Base-by-base conservation (phyloP, 2,113 vertebrate genomes). In the Calcarius ornatus region DNA sequence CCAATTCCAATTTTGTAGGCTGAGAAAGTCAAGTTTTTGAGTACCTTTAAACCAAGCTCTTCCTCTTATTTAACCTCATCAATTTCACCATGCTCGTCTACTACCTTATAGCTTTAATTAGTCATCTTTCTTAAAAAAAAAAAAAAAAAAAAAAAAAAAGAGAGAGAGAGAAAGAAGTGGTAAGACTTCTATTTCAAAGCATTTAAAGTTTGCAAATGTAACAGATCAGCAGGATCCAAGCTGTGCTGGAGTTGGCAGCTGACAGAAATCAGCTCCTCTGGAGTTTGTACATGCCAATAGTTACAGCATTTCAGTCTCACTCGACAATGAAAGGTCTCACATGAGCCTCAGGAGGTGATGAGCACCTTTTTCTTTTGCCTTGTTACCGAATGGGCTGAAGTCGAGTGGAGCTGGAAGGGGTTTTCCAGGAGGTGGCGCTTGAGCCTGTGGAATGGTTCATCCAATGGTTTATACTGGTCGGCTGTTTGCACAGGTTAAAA, bases 401-500 rank as follows among this genome's bases (percentile, higher is more conserved):
- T 42, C 33, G 47, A 45, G 7, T n/a, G 60, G 86, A 81, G 25
- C 33, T 25, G 70, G 11, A 42, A 30, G 11, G 42, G 12, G 3
- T 53, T 91, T 92, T 71, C 97, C 97, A 96, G 97, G 90, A 97
- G 96, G 60, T 96, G 97, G 97, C 97, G 95, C 96, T 85, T 95
- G 81, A 94, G 90, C 31, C 78, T 92, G 9, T 28, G 22, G 15
- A 35, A 59, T 59, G n/a, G 56, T 25, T 24, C 35, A 15, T n/a
- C 4, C 54, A 15, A 7, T 15, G 56, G 33, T 35, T 57, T 57
- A 3, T 57, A 57, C 56, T 43, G 23, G 16, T 57, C 48, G 10
- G 38, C 2, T 35, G 42, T 59, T 89, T 4, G 13, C 54, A 12
- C 37, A 14, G 70, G 35, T 73, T 90, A 18, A 66, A 90, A 73